Conservation (phyloP, 1,140 invertebrate species). For the Drosophila mojavensis region DNA sequence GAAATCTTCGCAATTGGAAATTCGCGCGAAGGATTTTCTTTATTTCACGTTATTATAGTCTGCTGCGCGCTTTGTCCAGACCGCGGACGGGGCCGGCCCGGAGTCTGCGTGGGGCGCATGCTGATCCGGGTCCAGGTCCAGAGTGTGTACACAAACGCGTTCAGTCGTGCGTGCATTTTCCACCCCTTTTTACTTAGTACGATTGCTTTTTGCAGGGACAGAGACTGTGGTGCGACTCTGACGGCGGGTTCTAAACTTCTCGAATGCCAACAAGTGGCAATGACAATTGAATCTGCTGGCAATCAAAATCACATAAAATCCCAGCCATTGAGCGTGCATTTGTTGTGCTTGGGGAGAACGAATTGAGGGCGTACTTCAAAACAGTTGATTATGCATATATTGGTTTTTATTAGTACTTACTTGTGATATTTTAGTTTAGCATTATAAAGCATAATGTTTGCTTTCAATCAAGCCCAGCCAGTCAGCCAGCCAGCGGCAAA, state of each 20-base stretch:
- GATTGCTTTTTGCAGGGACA: constrained; percentile 45
- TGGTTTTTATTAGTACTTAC: constrained; percentile 20
- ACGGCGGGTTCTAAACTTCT: constrained; percentile 4
- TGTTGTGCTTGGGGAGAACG: constrained; percentile 5
- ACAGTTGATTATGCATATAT: constrained; percentile 33
- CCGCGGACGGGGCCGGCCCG: not conserved
- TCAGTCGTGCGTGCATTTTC: constrained; percentile 59
- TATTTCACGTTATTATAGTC: constrained; percentile 44
- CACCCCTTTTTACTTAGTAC: constrained; percentile 62
- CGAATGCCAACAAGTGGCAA: constrained; percentile 44
- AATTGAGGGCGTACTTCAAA: constrained; percentile 21
- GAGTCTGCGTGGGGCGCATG: not conserved
- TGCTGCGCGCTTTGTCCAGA: constrained; percentile 3
- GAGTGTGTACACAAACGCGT: constrained; percentile 26
- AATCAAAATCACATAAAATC: constrained; percentile 48
- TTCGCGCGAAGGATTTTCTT: constrained; percentile 59
- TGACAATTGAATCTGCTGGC: constrained; percentile 50
- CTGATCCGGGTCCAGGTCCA: not conserved
- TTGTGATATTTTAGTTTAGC: not conserved
- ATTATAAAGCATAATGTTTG: constrained; percentile 3
- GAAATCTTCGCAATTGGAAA: constrained; percentile 51
- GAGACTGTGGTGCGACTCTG: not conserved
- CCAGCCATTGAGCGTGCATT: constrained; percentile 7
- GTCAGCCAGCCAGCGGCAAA: not conserved
- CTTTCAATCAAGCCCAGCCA: constrained; percentile 2